Conservation (phyloP, 1,140 invertebrate species). For the Acyrthosiphon pisum region DNA sequence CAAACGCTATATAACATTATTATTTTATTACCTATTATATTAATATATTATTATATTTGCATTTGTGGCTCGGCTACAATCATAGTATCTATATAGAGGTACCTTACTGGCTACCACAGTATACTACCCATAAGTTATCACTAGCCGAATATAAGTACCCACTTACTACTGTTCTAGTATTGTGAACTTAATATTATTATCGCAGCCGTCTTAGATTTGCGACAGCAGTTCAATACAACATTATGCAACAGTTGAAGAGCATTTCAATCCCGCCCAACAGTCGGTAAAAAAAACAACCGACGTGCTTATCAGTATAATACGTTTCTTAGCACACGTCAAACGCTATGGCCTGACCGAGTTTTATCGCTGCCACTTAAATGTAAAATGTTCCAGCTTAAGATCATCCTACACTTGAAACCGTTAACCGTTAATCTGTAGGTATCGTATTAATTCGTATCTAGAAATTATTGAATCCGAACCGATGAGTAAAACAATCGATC, state of each 20-base stretch:
- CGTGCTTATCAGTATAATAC: neutral
- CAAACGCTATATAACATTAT: neutral
- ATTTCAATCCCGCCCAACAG: neutral
- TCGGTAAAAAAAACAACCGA: neutral
- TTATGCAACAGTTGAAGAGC: conserved; percentile 36
- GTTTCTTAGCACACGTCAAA: conserved; percentile 42
- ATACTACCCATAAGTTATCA: neutral
- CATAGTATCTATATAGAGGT: no score
- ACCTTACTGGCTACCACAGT: no score
- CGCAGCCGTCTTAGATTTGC: neutral
- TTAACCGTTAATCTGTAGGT: neutral
- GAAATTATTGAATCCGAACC: neutral
- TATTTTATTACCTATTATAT: no score
- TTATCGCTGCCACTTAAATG: neutral
- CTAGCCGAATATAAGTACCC: neutral
- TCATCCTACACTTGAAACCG: neutral
- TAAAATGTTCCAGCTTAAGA: conserved; percentile 19
- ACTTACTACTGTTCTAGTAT: neutral
- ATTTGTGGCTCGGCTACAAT: neutral
- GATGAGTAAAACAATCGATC: neutral
- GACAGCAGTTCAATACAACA: neutral
- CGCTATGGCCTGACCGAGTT: conserved; percentile 6
- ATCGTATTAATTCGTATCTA: neutral
- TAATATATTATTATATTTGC: neutral
- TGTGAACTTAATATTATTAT: neutral